A percentile compares a stretch with the other conserved stretches of the same genome.
Conservation (phyloP, 92 coral and sea anemone species). For the Parazoanthus atlanticus region DNA sequence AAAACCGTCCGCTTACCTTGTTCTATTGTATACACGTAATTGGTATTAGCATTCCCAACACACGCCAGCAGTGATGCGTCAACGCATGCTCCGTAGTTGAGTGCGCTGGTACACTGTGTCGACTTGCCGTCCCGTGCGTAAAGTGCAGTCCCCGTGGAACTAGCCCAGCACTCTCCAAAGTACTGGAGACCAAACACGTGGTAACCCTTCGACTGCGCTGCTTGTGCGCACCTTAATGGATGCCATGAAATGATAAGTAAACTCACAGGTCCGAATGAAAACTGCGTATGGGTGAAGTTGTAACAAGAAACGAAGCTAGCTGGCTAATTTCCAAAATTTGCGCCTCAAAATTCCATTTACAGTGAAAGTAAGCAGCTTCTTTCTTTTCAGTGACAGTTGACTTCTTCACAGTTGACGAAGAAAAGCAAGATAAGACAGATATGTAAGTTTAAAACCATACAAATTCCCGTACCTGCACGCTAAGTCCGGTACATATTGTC, state of each 20-base stretch:
- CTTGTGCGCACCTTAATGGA: conserved; percentile 3
- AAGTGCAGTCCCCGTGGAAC: not conserved
- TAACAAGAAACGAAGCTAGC: too few species aligned
- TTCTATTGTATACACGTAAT: conserved; percentile 19
- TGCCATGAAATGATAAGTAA: not conserved
- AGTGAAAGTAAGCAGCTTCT: too few species aligned
- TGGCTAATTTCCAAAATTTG: too few species aligned
- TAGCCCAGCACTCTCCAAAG: conserved; percentile 35
- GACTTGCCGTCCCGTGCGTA: conserved; percentile 29
- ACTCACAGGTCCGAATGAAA: not conserved
- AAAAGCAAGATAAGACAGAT: too few species aligned
- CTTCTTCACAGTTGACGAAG: too few species aligned
- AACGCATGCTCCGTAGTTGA: conserved; percentile 40
- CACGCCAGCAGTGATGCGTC: conserved; percentile 25
- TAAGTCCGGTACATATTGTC: conserved; percentile 7
- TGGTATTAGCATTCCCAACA: conserved; percentile 17
- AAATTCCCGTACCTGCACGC: conserved; percentile 5
- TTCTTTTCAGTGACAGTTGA: too few species aligned
- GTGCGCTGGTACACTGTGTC: conserved; percentile 38
- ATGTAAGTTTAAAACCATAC: too few species aligned
- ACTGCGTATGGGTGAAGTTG: not conserved
- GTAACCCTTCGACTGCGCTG: not conserved
- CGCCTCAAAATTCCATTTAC: too few species aligned
- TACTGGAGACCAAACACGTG: conserved; percentile 37
- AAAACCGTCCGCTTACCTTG: not conserved